A percentile compares a stretch with the other conserved stretches of the same genome.
Conservation (phyloP, 2,888 invertebrate genomes). For the Gryllus longicercus region DNA sequence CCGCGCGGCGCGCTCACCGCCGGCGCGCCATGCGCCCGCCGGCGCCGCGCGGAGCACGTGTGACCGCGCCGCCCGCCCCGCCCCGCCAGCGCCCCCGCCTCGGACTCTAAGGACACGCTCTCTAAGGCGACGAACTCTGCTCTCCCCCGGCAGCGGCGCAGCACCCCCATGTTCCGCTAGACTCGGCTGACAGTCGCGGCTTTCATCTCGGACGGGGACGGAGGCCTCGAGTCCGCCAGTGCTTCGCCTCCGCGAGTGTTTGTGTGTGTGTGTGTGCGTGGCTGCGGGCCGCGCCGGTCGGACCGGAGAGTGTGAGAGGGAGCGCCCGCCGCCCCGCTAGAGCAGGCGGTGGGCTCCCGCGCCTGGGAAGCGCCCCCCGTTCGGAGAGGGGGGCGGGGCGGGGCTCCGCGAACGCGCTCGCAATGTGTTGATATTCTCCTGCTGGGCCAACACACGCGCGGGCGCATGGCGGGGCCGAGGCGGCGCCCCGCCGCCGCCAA, state of each 20-base stretch:
- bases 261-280: not conserved
- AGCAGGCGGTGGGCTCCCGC: too few relatives aligned
- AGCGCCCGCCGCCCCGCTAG: too few relatives aligned
- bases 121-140: not conserved
- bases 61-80: not conserved
- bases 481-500: not conserved
- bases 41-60: not conserved
- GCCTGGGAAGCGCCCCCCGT: too few relatives aligned
- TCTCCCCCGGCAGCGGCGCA: too few relatives aligned
- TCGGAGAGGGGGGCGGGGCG: too few relatives aligned
- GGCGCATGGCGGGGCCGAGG: conserved; percentile 9
- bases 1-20: not conserved
- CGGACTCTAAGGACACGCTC: not conserved
- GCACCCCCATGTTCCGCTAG: too few relatives aligned
- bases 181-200: too few relatives aligned
- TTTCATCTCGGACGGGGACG: too few relatives aligned
- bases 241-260: too few relatives aligned
- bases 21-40: not conserved
- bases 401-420: too few relatives aligned
- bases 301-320: not conserved
- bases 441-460: conserved; percentile 6
- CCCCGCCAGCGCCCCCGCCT: not conserved
- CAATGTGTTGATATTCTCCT: not conserved
- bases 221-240: too few relatives aligned
- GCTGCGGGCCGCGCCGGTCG: not conserved